These are phyloP conservation scores for Odontomyia ornata DNA, from an alignment of 2,888 invertebrate genomes.

Conservation along the genomic window DNA sequence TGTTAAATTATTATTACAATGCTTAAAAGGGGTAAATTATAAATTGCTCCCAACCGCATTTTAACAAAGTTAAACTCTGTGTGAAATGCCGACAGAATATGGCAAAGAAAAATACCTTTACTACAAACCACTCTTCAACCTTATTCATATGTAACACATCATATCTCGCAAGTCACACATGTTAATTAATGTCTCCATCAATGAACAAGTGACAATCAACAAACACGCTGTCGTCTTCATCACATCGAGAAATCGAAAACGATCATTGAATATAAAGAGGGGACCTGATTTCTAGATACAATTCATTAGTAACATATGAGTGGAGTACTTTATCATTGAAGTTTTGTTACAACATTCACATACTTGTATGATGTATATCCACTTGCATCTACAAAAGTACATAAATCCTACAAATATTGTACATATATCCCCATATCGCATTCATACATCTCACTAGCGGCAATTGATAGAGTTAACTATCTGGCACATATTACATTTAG, in stretches of 20 bases:
- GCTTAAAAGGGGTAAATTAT: too few relatives aligned
- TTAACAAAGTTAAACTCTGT: too few relatives aligned
- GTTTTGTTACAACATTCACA: constrained; percentile 1
- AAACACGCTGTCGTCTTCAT: not conserved
- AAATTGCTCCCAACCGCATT: too few relatives aligned
- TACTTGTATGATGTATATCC: not conserved
- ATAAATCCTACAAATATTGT: not conserved
- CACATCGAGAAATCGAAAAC: constrained; percentile 22
- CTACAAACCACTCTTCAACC: not conserved
- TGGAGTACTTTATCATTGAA: not conserved
- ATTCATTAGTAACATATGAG: constrained; percentile 1
- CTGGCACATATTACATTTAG: constrained; percentile 27
- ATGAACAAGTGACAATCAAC: constrained; percentile 17
- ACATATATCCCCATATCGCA: not conserved
- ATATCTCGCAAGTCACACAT: constrained; percentile 4
- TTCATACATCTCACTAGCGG: not conserved
- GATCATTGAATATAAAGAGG: constrained; percentile 39
- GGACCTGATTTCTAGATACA: constrained; percentile 31
- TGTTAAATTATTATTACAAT: too few relatives aligned
- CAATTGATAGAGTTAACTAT: constrained; percentile 33
- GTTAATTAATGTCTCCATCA: constrained; percentile 20
- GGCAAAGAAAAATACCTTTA: too few relatives aligned
- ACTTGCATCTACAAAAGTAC: too few relatives aligned
- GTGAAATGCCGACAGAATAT: too few relatives aligned
- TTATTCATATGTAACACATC: constrained; percentile 8